A percentile compares a stretch with the other conserved stretches of the same genome.
Evolutionary conservation across 2,888 invertebrate genomes (phyloP).

Genomic region (Yponomeuta evonymella): DNA sequence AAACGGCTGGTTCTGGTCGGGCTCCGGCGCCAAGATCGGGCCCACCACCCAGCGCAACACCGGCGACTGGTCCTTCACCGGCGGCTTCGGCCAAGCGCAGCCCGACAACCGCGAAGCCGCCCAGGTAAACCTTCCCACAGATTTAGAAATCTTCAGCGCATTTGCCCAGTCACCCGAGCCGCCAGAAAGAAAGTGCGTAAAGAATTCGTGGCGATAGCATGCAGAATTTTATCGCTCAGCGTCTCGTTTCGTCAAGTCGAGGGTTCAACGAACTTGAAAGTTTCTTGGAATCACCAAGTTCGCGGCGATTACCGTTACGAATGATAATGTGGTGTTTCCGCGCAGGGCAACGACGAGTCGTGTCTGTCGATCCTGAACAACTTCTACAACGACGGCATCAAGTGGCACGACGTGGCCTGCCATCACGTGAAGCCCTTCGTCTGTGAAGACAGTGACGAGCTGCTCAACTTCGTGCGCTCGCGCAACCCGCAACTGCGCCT

Average conservation of each 20-base stretch:
- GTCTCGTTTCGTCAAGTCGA: neutral
- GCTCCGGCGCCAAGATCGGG: conserved; percentile 93
- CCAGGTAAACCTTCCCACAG: conserved; percentile 74
- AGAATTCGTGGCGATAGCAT: conserved; percentile 10
- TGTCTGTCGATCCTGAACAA: conserved; percentile 92
- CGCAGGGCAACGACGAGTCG: conserved; percentile 91
- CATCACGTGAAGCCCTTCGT: conserved; percentile 92
- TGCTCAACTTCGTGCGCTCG: conserved; percentile 92
- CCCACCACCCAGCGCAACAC: conserved; percentile 91
- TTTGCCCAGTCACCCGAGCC: neutral
- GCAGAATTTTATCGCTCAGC: conserved; percentile 13
- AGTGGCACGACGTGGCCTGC: conserved; percentile 92
- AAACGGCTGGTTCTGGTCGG: conserved; percentile 96
- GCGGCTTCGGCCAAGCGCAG: conserved; percentile 90
- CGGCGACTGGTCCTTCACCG: conserved; percentile 93
- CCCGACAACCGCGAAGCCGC: conserved; percentile 94
- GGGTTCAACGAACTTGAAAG: neutral
- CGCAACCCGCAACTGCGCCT: conserved; percentile 91
- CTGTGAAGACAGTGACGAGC: conserved; percentile 93
- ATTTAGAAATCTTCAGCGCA: neutral
- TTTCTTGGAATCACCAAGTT: neutral
- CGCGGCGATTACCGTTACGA: neutral
- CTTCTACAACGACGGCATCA: conserved; percentile 92
- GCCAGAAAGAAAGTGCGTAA: conserved; percentile 10
- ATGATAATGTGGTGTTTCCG: conserved; percentile 4